These are phyloP conservation scores for Eulimnadia texana DNA, from an alignment of 1,140 invertebrate genomes.

Conservation along the genomic window DNA sequence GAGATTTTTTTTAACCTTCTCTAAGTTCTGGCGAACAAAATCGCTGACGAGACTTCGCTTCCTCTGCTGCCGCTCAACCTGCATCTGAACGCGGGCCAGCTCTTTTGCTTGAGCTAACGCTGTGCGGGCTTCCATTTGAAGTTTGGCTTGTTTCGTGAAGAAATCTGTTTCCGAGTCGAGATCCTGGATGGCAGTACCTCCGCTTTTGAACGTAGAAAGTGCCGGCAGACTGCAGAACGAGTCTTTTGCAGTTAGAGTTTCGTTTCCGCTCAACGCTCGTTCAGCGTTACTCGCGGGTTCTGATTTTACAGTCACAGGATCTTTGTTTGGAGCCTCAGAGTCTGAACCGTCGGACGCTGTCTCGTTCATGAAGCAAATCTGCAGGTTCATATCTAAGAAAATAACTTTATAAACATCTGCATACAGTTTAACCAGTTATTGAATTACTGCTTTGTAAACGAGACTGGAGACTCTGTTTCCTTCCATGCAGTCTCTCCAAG, in stretches of 20 bases:
- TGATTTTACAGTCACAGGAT: background rate
- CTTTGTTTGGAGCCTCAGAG: background rate
- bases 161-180: slow-evolving; percentile 46
- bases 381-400: slow-evolving; percentile 68
- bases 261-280: too few species aligned
- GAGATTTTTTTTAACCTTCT: slow-evolving; percentile 42
- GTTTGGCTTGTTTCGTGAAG: slow-evolving; percentile 57
- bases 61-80: slow-evolving; percentile 64
- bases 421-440: background rate
- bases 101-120: slow-evolving; percentile 79
- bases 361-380: slow-evolving; percentile 92
- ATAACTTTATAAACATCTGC: slow-evolving; percentile 20
- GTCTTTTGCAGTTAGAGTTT: background rate
- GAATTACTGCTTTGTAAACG: slow-evolving; percentile 63
- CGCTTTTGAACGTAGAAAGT: background rate
- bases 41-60: slow-evolving; percentile 71
- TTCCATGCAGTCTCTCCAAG: slow-evolving; percentile 45
- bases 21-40: slow-evolving; percentile 58
- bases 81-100: slow-evolving; percentile 85
- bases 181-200: background rate
- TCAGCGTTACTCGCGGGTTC: too few species aligned
- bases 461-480: slow-evolving; percentile 74
- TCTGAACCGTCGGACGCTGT: slow-evolving; percentile 49
- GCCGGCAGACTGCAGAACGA: background rate
- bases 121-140: slow-evolving; percentile 78